Conservation (phyloP, 2,888 invertebrate species). For the Brachypalpus laphriformis region DNA sequence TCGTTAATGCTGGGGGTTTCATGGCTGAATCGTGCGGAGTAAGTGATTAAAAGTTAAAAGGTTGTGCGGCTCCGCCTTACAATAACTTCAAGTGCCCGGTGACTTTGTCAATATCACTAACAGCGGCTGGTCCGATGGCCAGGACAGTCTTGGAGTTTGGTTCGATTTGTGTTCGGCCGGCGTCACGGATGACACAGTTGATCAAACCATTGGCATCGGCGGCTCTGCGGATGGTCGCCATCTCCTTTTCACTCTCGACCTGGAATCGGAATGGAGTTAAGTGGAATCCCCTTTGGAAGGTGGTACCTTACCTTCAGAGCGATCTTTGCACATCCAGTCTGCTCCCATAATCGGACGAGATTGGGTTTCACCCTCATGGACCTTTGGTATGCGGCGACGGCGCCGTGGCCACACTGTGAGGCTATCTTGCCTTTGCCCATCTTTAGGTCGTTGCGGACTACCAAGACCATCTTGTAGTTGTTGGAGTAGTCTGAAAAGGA, state of each 20-base stretch:
- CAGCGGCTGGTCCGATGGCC: slow-evolving; percentile 95
- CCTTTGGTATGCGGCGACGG: slow-evolving; percentile 92
- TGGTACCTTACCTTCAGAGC: slow-evolving; percentile 87
- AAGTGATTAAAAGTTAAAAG: neutral
- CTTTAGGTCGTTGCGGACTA: slow-evolving; percentile 94
- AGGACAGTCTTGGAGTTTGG: slow-evolving; percentile 94
- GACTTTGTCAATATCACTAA: slow-evolving; percentile 89
- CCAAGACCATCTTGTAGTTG: slow-evolving; percentile 92
- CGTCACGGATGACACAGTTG: slow-evolving; percentile 92
- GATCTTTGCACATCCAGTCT: slow-evolving; percentile 93
- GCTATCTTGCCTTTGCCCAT: slow-evolving; percentile 98
- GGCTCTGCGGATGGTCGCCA: slow-evolving; percentile 87
- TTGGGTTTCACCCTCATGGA: slow-evolving; percentile 86
- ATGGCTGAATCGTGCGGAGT: slow-evolving; percentile 8
- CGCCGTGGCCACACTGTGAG: slow-evolving; percentile 97
- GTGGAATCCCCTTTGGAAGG: neutral
- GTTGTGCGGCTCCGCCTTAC: slow-evolving; percentile 82
- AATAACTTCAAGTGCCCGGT: slow-evolving; percentile 94
- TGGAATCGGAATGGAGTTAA: slow-evolving; percentile 23
- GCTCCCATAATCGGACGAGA: slow-evolving; percentile 85
- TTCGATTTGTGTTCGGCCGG: slow-evolving; percentile 96
- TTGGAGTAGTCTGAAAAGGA: slow-evolving; percentile 80
- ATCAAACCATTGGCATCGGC: slow-evolving; percentile 89
- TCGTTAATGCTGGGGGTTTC: slow-evolving; percentile 7
- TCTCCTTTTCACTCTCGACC: slow-evolving; percentile 89